These are phyloP conservation scores for Dusona sp. DNA, from an alignment of 2,888 invertebrate genomes.

Conservation along the genomic window DNA sequence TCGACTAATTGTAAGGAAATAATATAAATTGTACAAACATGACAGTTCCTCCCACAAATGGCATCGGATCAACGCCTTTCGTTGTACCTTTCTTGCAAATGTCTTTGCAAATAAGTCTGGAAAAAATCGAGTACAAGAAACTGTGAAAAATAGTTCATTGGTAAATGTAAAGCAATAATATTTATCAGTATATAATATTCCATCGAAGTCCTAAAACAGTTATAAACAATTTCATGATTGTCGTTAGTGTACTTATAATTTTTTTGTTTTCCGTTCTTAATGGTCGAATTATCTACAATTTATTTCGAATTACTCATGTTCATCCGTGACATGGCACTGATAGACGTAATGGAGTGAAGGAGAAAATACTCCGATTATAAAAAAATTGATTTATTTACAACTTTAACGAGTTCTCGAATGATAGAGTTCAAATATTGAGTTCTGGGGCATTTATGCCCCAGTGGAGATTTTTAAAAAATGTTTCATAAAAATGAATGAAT, in stretches of 20 bases:
- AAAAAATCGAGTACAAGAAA: conserved; percentile 65
- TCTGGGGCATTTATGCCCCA: background rate
- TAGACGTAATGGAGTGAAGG: background rate
- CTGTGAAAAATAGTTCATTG: conserved; percentile 10
- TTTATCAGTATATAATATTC: background rate
- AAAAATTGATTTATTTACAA: background rate
- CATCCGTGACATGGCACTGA: too few relatives aligned
- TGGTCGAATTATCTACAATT: background rate
- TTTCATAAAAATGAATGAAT: background rate
- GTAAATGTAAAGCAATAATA: conserved; percentile 11
- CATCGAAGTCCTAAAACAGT: background rate
- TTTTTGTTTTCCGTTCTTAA: background rate
- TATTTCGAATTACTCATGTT: too few relatives aligned
- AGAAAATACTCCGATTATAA: background rate
- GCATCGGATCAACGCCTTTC: conserved; percentile 88
- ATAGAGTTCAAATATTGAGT: background rate
- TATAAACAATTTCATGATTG: background rate
- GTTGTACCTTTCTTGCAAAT: conserved; percentile 90
- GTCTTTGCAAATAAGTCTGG: conserved; percentile 89
- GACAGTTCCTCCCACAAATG: conserved; percentile 91
- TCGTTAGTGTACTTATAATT: background rate
- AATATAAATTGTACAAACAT: conserved; percentile 87
- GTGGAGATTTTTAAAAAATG: background rate
- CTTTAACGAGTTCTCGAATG: background rate
- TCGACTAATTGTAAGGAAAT: background rate